These are phyloP conservation scores for Abramis brama DNA, from an alignment of 2,113 vertebrate genomes.

Conservation along the genomic window DNA sequence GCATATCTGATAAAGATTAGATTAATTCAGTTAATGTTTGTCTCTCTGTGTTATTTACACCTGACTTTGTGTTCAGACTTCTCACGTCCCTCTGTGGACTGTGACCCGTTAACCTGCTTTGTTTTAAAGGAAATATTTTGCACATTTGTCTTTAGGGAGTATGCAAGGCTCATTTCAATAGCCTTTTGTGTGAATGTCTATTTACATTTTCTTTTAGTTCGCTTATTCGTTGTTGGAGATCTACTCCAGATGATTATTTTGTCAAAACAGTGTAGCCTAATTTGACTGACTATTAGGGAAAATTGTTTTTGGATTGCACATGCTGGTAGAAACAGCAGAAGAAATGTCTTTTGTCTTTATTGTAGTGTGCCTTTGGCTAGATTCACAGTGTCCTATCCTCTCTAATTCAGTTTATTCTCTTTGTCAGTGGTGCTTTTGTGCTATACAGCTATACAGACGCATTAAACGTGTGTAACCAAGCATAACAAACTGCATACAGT, in stretches of 20 bases:
- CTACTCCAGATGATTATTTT: background rate
- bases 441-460: background rate
- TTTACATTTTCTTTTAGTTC: conserved; percentile 1
- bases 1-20: conserved; percentile 14
- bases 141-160: background rate
- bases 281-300: background rate
- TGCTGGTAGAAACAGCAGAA: background rate
- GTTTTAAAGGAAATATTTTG: background rate
- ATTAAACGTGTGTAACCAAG: background rate
- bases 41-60: conserved; percentile 34
- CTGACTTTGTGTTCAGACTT: conserved; percentile 28
- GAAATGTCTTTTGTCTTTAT: background rate
- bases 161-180: background rate
- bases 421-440: background rate
- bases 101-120: conserved; percentile 8
- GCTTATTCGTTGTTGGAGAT: background rate
- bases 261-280: background rate
- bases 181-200: background rate
- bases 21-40: conserved; percentile 44
- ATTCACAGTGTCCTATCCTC: background rate
- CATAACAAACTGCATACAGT: background rate
- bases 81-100: conserved; percentile 6
- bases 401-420: background rate
- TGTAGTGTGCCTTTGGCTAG: background rate
- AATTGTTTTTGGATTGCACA: background rate